Evolutionary conservation across 2,113 vertebrate species (phyloP).

Genomic region (human (Homo sapiens)): GRCh38 chr11:122193501-122194000

Average conservation of each 20-base stretch:
- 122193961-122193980: not conserved
- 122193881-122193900: not conserved
- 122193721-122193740: not conserved
- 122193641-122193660: fast-evolving
- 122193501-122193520: not conserved
- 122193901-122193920: not conserved
- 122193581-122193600: not conserved
- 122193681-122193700: not conserved
- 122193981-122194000: not conserved
- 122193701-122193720: not conserved
- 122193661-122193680: not conserved
- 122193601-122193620: not conserved
- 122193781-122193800: not conserved
- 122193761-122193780: not conserved
- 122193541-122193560: not conserved
- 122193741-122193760: not conserved
- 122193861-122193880: not conserved
- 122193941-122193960: not conserved
- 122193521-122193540: not conserved
- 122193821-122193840: not conserved
- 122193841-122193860: not conserved
- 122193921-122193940: not conserved
- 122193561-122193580: not conserved
- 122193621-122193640: not conserved
- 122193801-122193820: not conserved